Percentiles rank a stretch among this genome's conserved stretches.
Conservation (phyloP, 2,113 vertebrate genomes). For the Siphamia tubifer region DNA sequence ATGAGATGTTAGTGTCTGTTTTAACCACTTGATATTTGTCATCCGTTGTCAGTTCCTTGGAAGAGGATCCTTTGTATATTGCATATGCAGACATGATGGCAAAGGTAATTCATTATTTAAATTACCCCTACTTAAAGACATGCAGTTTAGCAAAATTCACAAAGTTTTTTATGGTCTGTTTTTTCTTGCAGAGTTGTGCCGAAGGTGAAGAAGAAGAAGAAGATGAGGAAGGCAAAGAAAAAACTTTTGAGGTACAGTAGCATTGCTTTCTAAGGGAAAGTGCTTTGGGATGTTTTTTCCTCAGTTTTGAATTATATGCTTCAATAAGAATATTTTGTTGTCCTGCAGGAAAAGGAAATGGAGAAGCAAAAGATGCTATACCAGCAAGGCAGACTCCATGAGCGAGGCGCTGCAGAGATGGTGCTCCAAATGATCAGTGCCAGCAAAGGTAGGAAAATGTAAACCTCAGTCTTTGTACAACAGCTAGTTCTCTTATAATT, state of each 20-base stretch:
- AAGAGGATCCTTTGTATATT: constrained; percentile 93
- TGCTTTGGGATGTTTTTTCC: neutral
- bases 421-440: constrained; percentile 96
- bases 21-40: constrained; percentile 5
- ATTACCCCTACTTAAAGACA: neutral
- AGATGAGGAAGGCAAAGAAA: constrained; percentile 92
- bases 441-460: constrained; percentile 89
- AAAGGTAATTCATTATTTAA: constrained; percentile 82
- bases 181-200: constrained; percentile 77
- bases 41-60: constrained; percentile 83
- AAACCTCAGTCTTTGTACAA: neutral
- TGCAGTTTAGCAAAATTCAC: neutral
- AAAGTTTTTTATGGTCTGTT: neutral
- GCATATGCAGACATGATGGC: constrained; percentile 99
- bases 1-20: neutral
- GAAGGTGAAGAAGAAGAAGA: constrained; percentile 89
- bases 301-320: neutral
- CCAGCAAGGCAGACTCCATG: constrained; percentile 95
- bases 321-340: neutral
- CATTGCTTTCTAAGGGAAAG: neutral
- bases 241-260: constrained; percentile 98
- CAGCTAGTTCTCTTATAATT: neutral
- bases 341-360: constrained; percentile 94
- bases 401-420: constrained; percentile 98
- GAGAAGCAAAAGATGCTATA: constrained; percentile 98